These are phyloP conservation scores for Serilophus lunatus DNA, from an alignment of 2,113 vertebrate species.

Conservation along the genomic window DNA sequence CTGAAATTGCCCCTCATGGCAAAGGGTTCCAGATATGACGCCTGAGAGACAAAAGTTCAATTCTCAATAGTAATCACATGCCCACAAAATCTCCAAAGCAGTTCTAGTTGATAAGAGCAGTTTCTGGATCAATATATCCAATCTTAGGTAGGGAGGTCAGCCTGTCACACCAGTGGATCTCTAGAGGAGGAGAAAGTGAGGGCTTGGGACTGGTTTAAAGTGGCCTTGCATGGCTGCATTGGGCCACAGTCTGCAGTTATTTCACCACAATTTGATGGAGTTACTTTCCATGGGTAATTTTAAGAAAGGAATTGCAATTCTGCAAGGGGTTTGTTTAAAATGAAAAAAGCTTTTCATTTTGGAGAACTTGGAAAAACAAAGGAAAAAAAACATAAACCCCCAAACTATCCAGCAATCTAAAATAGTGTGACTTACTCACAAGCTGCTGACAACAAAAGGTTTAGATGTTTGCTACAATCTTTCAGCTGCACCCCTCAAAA, in stretches of 20 bases:
- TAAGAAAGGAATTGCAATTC: background rate
- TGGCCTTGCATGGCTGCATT: background rate
- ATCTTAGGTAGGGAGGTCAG: slow-evolving; percentile 66
- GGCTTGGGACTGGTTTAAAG: slow-evolving; percentile 4
- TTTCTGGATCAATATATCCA: slow-evolving; percentile 72
- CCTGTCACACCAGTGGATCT: slow-evolving; percentile 59
- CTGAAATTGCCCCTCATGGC: slow-evolving; percentile 15
- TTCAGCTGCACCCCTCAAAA: background rate
- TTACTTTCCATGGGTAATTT: background rate
- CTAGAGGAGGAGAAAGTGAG: slow-evolving; percentile 54
- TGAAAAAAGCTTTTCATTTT: background rate
- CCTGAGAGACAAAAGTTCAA: slow-evolving; percentile 48
- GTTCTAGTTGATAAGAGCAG: slow-evolving; percentile 57
- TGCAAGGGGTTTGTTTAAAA: background rate
- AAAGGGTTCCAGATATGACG: background rate
- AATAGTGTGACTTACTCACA: background rate
- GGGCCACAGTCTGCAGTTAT: background rate
- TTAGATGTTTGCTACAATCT: background rate
- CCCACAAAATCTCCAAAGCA: slow-evolving; percentile 28
- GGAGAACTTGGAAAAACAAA: background rate
- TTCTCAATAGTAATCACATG: slow-evolving; percentile 12
- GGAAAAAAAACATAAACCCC: background rate
- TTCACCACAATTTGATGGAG: background rate
- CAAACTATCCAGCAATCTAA: background rate
- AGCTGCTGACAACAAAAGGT: background rate